Evolutionary conservation across 2,113 vertebrate species (phyloP).

Genomic region (Tragelaphus buxtoni): DNA sequence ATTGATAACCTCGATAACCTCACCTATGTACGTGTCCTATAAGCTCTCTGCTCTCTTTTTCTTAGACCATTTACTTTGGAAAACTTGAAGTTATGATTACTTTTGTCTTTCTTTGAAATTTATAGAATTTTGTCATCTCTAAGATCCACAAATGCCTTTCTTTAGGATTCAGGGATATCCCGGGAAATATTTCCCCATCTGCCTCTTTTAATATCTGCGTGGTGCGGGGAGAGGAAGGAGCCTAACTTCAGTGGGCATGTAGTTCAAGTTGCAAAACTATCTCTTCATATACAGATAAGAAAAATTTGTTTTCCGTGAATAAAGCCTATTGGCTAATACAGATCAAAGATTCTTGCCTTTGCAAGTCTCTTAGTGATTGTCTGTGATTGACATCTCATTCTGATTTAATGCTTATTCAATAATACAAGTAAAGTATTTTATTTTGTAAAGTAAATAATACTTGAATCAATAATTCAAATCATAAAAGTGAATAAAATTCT

Average conservation of each 20-base stretch:
- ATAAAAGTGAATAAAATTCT: background rate
- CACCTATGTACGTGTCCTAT: background rate
- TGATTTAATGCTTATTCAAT: background rate
- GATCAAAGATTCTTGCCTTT: background rate
- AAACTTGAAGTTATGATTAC: background rate
- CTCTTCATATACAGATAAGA: background rate
- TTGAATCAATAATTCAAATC: background rate
- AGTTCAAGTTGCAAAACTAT: background rate
- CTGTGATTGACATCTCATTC: background rate
- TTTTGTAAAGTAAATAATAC: background rate
- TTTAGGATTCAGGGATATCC: background rate
- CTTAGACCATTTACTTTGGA: background rate
- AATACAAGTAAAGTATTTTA: background rate
- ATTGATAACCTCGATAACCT: background rate
- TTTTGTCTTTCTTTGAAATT: conserved; percentile 7
- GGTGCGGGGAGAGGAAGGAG: background rate
- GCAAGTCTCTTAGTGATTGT: background rate
- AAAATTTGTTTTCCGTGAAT: background rate
- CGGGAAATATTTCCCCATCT: background rate
- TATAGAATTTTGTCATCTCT: background rate
- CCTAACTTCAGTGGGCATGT: background rate
- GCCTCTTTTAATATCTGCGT: background rate
- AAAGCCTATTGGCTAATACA: background rate
- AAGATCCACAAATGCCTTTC: background rate
- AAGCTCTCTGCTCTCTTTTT: background rate